Evolutionary conservation across 1,140 invertebrate genomes (phyloP), one percentile per base, ranked within the genome.

Genomic region (Eriocheir sinensis): DNA sequence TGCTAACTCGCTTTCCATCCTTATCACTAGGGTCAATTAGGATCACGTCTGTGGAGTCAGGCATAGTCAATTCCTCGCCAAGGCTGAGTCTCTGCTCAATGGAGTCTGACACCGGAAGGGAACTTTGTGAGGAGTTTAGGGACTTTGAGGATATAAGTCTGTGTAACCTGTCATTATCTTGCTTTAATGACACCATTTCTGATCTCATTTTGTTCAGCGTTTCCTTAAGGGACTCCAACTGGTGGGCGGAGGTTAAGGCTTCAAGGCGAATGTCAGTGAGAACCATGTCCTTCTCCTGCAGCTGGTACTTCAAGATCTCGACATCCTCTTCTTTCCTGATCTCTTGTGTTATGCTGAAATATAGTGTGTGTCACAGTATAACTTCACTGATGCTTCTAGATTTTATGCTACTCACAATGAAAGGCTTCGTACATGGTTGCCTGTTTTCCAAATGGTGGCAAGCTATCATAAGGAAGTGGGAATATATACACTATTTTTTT

Each of bases 121-220:
- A 98, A 93, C 97, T 98, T 95, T 98, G 98, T 12, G 98, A 98
- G 0, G 98, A 98, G 1, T 98, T 98, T 60, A 98, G 96, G 0
- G 98, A 98, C 96, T 98, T 98, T 38, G 98, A 98, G 4, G 98
- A 98, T 0, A 99, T 98, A 95, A 99, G 97, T 96, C 98, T 97
- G 96, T 99, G 99, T 0, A 99, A 97, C 53, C 99, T 97, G 96
- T 99, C 99, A 96, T 99, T 99, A 96, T 99, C 99, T 96, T 99
- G 99, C 96, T 99, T 99, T 96, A 99, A 97, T 96, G 98, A 99
- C 96, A 99, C 97, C 99, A 99, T 99, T 97, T 99, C 99, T 96
- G 98, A 98, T 97, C 98, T 98, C 99, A 99, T 99, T 97, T 99
- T 99, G 96, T 98, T 99, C 96, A 99, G 98, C 72, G 98, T 99